Percentiles rank a stretch among this genome's conserved stretches.
Conservation (phyloP, 2,888 invertebrate genomes). For the Neelides folsomi region DNA sequence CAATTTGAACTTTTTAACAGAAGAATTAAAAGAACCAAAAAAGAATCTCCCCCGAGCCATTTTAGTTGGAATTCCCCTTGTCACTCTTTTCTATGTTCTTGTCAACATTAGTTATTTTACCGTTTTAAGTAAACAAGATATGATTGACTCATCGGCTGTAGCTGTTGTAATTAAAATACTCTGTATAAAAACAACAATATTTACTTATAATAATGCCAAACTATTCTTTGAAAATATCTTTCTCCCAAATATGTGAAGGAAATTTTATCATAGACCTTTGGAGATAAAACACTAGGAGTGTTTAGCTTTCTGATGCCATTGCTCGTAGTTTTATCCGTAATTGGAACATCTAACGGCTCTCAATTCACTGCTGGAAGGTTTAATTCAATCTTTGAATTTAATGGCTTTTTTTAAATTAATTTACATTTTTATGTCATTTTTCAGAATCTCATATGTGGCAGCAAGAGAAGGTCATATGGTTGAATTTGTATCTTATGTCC, state of each 20-base stretch:
- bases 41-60: conserved; percentile 48
- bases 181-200: background rate
- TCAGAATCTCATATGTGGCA: conserved; percentile 14
- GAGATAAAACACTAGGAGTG: conserved; percentile 51
- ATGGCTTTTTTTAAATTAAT: background rate
- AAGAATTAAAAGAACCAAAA: conserved; percentile 88
- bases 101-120: conserved; percentile 90
- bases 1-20: conserved; percentile 97
- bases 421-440: background rate
- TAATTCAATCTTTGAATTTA: background rate
- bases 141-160: conserved; percentile 83
- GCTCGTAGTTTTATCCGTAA: conserved; percentile 71
- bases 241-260: background rate
- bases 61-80: conserved; percentile 84
- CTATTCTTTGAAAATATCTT: no score
- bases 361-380: conserved; percentile 28
- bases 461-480: conserved; percentile 15
- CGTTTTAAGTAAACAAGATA: conserved; percentile 82
- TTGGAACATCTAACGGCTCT: conserved; percentile 77
- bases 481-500: conserved; percentile 15
- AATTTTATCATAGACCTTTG: conserved; percentile 19
- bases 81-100: conserved; percentile 80
- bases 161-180: conserved; percentile 53
- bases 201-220: no score
- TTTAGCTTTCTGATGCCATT: conserved; percentile 87